A percentile compares a stretch with the other conserved stretches of the same genome.
Conservation (phyloP, 2,888 invertebrate genomes). For the Apotomis turbidana region DNA sequence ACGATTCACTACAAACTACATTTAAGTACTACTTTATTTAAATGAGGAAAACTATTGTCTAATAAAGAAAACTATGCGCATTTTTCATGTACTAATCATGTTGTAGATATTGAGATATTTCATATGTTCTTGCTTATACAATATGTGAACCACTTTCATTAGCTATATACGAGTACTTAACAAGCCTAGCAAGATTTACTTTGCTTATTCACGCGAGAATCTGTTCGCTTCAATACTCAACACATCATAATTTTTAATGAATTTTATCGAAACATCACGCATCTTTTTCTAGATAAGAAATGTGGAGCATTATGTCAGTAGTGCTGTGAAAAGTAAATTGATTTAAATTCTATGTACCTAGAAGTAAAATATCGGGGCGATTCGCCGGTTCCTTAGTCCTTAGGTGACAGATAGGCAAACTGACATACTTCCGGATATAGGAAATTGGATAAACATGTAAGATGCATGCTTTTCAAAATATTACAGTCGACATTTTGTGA, state of each 20-base stretch:
- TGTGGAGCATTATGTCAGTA: constrained; percentile 18
- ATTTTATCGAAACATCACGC: constrained; percentile 1
- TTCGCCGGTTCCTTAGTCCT: no score
- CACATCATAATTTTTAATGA: constrained; percentile 5
- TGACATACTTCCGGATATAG: no score
- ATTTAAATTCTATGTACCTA: background rate
- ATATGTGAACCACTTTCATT: constrained; percentile 12
- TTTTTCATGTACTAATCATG: background rate
- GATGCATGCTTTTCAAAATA: no score
- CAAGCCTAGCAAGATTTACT: constrained; percentile 1
- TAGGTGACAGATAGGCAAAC: no score
- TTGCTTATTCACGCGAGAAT: constrained; percentile 21
- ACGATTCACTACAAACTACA: no score
- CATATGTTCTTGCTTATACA: background rate
- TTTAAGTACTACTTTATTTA: no score
- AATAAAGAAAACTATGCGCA: no score
- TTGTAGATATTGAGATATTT: background rate
- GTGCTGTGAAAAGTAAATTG: background rate
- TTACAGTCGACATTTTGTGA: no score
- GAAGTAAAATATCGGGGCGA: no score
- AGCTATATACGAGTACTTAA: background rate
- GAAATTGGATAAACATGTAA: no score
- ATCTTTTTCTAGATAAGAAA: background rate
- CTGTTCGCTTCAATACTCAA: constrained; percentile 20
- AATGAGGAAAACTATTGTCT: no score